phyloP scores from a whole-genome alignment of 2,113 vertebrate species.

The Eleginops maclovinus region DNA sequence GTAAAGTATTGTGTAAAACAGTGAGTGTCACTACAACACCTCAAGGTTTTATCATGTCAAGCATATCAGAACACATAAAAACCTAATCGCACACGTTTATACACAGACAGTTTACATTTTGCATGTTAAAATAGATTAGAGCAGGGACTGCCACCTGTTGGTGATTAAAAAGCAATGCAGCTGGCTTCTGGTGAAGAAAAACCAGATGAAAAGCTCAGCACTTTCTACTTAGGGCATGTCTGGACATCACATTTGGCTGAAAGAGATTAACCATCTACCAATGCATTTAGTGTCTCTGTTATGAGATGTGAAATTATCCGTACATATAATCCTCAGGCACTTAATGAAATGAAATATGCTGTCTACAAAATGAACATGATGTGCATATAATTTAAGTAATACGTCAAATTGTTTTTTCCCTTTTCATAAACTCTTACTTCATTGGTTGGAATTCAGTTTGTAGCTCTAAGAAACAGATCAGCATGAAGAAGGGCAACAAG shows the following conservation, averaged over 20 bases:
- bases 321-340: neutral
- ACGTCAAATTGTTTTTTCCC: neutral
- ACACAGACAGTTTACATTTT: neutral
- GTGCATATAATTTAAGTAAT: neutral
- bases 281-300: neutral
- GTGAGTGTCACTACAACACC: neutral
- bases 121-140: neutral
- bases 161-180: slow-evolving; percentile 31
- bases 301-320: neutral
- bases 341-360: neutral
- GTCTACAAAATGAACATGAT: neutral
- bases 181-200: neutral
- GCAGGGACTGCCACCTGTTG: slow-evolving; percentile 64
- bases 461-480: neutral
- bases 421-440: neutral
- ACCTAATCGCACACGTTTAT: neutral
- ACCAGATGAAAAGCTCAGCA: neutral
- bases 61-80: neutral
- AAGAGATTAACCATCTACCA: neutral
- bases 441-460: neutral
- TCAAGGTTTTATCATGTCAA: neutral
- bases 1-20: neutral
- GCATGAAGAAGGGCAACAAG: neutral
- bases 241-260: neutral
- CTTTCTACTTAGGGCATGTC: neutral